Percentiles rank a stretch among this genome's conserved stretches.
These are phyloP conservation scores for Trichosurus vulpecula DNA, from an alignment of 2,797 vertebrate species.

Conservation along the genomic window DNA sequence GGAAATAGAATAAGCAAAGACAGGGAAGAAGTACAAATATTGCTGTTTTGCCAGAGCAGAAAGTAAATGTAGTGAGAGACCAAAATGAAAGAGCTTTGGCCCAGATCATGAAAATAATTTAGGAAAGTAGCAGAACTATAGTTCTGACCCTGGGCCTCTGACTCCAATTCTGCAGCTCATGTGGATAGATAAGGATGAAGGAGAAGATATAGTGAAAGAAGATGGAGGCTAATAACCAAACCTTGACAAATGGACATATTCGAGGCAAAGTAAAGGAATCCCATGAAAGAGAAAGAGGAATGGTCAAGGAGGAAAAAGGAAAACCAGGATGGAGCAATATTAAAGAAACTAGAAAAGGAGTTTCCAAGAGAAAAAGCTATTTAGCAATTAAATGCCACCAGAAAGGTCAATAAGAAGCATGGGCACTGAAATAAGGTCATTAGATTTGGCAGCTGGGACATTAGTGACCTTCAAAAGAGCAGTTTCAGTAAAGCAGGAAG, in stretches of 20 bases:
- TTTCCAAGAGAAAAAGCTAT: not conserved
- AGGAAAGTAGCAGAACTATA: not conserved
- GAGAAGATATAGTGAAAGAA: not conserved
- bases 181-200: not conserved
- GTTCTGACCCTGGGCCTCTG: not conserved
- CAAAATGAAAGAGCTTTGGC: not conserved
- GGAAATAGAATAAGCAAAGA: not conserved
- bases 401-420: not conserved
- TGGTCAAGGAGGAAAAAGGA: not conserved
- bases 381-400: not conserved
- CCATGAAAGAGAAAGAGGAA: not conserved
- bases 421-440: not conserved
- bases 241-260: not conserved
- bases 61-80: not conserved
- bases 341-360: not conserved
- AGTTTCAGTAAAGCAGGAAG: not conserved
- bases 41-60: not conserved
- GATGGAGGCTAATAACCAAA: not conserved
- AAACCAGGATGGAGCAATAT: not conserved
- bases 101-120: not conserved
- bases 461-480: not conserved
- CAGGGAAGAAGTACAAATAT: not conserved
- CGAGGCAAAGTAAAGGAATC: not conserved
- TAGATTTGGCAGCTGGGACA: not conserved
- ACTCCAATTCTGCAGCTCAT: not conserved